Evolutionary conservation across 2,888 invertebrate genomes (phyloP).

Genomic region (Chironomus riparius): DNA sequence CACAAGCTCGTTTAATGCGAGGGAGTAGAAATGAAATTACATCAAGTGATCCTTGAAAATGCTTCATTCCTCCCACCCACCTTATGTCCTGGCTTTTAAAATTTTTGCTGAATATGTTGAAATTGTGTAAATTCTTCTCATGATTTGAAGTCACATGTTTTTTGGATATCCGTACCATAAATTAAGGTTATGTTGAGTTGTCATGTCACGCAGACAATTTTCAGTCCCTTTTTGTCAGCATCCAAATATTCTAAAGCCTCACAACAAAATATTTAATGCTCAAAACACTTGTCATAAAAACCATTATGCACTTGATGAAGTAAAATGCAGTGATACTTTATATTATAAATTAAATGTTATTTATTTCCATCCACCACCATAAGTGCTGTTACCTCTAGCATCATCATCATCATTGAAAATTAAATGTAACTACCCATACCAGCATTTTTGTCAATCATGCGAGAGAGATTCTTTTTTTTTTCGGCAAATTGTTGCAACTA

Average conservation of each 20-base stretch:
- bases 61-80: not conserved
- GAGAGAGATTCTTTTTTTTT: not conserved
- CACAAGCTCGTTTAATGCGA: not conserved
- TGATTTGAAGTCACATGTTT: not conserved
- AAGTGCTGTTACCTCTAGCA: not conserved
- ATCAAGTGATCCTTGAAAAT: not conserved
- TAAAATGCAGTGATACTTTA: not conserved
- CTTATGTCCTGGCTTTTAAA: not conserved
- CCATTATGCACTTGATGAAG: constrained; percentile 12
- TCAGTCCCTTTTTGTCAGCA: not conserved
- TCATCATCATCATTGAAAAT: not conserved
- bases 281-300: not conserved
- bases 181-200: not conserved
- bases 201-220: not conserved
- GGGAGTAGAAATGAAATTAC: not conserved
- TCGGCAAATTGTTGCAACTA: not conserved
- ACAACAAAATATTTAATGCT: not conserved
- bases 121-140: not conserved
- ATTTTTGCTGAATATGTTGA: not conserved
- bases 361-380: not conserved
- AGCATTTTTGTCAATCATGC: not conserved
- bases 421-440: not conserved
- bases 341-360: not conserved
- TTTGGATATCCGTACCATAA: not conserved
- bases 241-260: not conserved